Evolutionary conservation across 2,113 vertebrate genomes (phyloP).

Genomic region (Chaenocephalus aceratus): DNA sequence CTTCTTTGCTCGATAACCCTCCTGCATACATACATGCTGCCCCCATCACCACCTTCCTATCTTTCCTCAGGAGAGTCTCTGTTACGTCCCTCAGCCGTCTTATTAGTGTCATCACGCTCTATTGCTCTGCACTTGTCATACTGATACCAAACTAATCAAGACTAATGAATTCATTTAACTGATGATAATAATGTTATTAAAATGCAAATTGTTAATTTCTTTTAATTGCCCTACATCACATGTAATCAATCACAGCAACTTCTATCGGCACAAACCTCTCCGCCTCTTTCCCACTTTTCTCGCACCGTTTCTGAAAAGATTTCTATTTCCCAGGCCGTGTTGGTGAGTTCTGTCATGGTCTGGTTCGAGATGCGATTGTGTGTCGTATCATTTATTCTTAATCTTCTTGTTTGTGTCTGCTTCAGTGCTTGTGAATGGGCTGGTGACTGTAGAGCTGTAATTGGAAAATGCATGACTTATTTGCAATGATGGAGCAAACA

Average conservation of each 20-base stretch:
- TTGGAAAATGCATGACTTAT: conserved; percentile 79
- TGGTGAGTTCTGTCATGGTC: conserved; percentile 58
- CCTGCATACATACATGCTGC: not conserved
- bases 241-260: conserved; percentile 89
- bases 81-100: conserved; percentile 50
- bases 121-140: conserved; percentile 82
- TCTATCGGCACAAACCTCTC: conserved; percentile 50
- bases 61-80: conserved; percentile 21
- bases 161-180: conserved; percentile 96
- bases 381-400: conserved; percentile 67
- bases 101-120: conserved; percentile 81
- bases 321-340: conserved; percentile 8
- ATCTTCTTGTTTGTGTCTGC: conserved; percentile 73
- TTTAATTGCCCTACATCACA: conserved; percentile 93
- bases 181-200: conserved; percentile 96
- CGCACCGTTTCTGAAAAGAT: conserved; percentile 2
- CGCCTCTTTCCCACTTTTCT: conserved; percentile 1
- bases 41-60: not conserved
- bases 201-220: conserved; percentile 97
- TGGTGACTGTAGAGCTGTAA: conserved; percentile 67
- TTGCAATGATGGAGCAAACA: conserved; percentile 51
- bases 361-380: conserved; percentile 64
- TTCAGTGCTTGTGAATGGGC: conserved; percentile 61
- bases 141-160: conserved; percentile 91
- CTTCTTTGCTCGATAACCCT: not conserved